Evolutionary conservation across 1,140 invertebrate species (phyloP), one percentile per base, ranked within the genome.

Genomic region (Bombus haemorrhoidalis): DNA sequence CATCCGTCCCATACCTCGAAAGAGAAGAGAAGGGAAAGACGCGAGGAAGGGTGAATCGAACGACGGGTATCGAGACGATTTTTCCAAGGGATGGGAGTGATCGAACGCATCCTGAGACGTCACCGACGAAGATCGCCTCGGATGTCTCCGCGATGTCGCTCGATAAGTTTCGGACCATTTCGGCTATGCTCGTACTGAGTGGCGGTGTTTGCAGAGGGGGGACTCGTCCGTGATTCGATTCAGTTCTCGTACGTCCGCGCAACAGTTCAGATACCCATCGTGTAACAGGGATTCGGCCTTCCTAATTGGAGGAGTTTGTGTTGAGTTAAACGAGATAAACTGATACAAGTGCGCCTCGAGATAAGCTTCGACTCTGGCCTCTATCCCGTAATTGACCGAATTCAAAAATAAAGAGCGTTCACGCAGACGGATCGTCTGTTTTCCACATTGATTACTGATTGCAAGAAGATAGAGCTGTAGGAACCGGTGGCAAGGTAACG

Each of bases 211-310:
- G 37, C 47, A 64, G 41, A 37, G 47, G 39, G 59, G 12, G 18
- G 9, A 43, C 72, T 47, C 37, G 39, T 82, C 81, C 25, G 86
- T 68, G 59, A 69, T 83, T 90, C 77, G 80, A 86, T 90, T 91
- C 89, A 91, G 90, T 90, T 43, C 79, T 86, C 43, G 75, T 81
- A 81, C 73, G 79, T 78, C 90, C 89, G 89, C 80, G 87, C 87
- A 86, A 86, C 81, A n/a, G 81, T 88, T 90, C 81, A 69, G 39
- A 66, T 90, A 18, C 89, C 34, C 71, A 41, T 88, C 83, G 81
- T 86, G 88, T 85, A 76, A 81, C 82, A 75, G 79, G 81, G 62
- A 79, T 18, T 59, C 78, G 5, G n/a, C 22, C 73, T 57, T 68
- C 43, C 81, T 72, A 83, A 83, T 86, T 76, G 80, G 68, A 86